Evolutionary conservation across 2,113 vertebrate genomes (phyloP).

Genomic region (Xenotilapia caudafasciata): DNA sequence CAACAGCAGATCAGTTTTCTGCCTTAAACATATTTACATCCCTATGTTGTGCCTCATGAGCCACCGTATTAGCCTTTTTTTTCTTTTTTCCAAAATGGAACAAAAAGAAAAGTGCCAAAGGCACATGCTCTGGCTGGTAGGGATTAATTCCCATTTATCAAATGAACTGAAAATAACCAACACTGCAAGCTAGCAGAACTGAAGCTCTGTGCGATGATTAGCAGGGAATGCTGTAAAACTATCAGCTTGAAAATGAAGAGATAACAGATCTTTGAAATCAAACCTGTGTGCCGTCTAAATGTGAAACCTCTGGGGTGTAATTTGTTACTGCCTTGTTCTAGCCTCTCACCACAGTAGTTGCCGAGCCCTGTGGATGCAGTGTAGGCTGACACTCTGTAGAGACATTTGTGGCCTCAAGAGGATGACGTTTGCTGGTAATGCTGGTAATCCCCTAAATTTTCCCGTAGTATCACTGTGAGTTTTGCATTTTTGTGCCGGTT

Average conservation of each 20-base stretch:
- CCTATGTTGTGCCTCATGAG: neutral
- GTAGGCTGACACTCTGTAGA: neutral
- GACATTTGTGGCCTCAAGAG: neutral
- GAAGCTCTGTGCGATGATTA: slow-evolving; percentile 18
- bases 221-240: slow-evolving; percentile 25
- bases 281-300: slow-evolving; percentile 16
- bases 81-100: neutral
- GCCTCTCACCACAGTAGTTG: neutral
- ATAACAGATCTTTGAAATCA: slow-evolving; percentile 11
- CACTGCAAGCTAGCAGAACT: slow-evolving; percentile 48
- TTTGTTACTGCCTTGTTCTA: neutral
- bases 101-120: slow-evolving; percentile 11
- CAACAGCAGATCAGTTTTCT: slow-evolving; percentile 2
- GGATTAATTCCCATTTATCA: slow-evolving; percentile 20
- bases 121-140: neutral
- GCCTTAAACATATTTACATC: slow-evolving; percentile 4
- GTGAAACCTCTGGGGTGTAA: neutral
- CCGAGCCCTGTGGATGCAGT: neutral
- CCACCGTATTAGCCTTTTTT: neutral
- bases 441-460: neutral
- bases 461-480: neutral
- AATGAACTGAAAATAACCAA: slow-evolving; percentile 54
- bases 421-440: neutral
- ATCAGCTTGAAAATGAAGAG: slow-evolving; percentile 21
- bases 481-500: neutral